Evolutionary conservation across 2,797 vertebrate genomes (phyloP).

Genomic region (Peromyscus attwateri): DNA sequence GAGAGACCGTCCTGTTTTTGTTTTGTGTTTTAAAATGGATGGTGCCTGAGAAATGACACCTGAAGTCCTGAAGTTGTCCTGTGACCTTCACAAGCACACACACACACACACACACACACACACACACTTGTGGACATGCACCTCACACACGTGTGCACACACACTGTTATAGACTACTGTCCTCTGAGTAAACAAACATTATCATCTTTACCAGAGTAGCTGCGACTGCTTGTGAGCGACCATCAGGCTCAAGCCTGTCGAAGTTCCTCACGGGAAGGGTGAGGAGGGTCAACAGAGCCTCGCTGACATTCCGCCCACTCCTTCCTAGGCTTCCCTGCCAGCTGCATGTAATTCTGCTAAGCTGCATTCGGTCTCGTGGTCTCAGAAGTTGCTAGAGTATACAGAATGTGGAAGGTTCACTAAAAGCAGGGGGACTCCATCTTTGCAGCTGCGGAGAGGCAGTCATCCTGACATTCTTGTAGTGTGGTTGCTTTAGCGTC

Average conservation of each 20-base stretch:
- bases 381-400: background rate
- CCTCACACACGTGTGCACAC: background rate
- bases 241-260: background rate
- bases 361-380: background rate
- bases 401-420: background rate
- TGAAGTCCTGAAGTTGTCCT: background rate
- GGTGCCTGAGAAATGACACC: background rate
- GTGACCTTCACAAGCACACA: background rate
- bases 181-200: background rate
- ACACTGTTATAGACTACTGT: background rate
- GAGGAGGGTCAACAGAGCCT: background rate
- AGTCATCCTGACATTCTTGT: background rate
- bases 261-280: too few species aligned
- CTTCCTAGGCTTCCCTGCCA: background rate
- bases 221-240: background rate
- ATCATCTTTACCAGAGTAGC: too few species aligned
- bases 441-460: background rate
- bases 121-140: too few species aligned
- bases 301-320: background rate
- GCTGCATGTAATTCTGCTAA: background rate
- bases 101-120: fast-evolving
- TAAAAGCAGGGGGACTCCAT: background rate
- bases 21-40: background rate
- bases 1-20: background rate
- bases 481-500: background rate